phyloP scores from a whole-genome alignment of 2,888 invertebrate species.

The Dasysyrphus albostriatus region DNA sequence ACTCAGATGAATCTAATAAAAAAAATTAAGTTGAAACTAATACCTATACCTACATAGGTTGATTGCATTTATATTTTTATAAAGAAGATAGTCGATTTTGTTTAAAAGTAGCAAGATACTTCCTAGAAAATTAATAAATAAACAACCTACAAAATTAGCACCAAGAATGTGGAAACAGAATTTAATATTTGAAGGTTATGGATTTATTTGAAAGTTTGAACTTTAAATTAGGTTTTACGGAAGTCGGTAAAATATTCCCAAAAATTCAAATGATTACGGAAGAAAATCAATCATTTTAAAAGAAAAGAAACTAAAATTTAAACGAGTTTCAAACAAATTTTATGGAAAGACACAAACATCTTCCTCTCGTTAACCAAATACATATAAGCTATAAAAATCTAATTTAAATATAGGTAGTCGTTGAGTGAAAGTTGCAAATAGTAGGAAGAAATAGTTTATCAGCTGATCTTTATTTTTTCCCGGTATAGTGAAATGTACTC shows the following conservation, averaged over 20 bases:
- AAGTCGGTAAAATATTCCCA: not conserved
- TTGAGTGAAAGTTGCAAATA: no score
- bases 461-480: no score
- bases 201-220: not conserved
- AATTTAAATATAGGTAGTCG: no score
- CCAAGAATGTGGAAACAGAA: not conserved
- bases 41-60: no score
- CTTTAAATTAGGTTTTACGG: not conserved
- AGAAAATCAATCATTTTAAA: not conserved
- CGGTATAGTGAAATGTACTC: no score
- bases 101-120: not conserved
- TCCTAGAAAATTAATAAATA: not conserved
- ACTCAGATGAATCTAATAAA: no score
- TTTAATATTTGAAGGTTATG: not conserved
- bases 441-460: no score
- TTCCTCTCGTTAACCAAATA: no score
- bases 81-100: not conserved
- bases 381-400: no score
- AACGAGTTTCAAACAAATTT: not conserved
- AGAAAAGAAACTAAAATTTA: not conserved
- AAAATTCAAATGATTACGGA: not conserved
- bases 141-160: not conserved
- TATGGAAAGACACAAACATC: not conserved
- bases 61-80: not conserved
- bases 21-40: no score